Evolutionary conservation across 2,113 vertebrate genomes (phyloP), one percentile per base, ranked within the genome.

Genomic region (Pampusana beccarii): DNA sequence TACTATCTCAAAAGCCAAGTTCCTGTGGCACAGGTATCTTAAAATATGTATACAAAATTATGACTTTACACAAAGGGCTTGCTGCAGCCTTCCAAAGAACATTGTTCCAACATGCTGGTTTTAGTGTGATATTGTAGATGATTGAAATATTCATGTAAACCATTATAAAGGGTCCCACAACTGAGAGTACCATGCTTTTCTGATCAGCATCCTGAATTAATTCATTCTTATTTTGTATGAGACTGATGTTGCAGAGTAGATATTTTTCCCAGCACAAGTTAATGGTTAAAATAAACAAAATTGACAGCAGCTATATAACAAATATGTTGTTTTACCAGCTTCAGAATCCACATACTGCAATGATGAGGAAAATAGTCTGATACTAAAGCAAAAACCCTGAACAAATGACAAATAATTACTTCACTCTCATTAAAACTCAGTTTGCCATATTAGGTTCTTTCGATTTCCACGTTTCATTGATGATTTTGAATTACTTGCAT

Each of bases 91-190:
- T 97, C 95, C 71, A 94, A 75, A 85, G 86, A 57, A 75, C 86
- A 96, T 95, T 46, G 95, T 97, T 97, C 77, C 86, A 71, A 60
- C 77, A 80, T 36, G 23, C 57, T 86, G 23, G 66, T 97, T 97
- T 95, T 90, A 94, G 78, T 92, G 73, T 91, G 78, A 57, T 93
- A 89, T 94, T 97, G 97, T 88, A 95, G 60, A 62, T 94, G 78
- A 97, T 36, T 97, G 87, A 97, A 98, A 97, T 97, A 97, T 98
- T 96, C 88, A 96, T 88, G 73, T 91, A 91, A 83, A 46, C 70
- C 81, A 78, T 93, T 95, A 94, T n/a, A 93, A 97, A 93, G 29
- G 26, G 16, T 92, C 87, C 83, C 80, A 90, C 65, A 87, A 75
- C 20, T 94, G 73, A 73, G 70, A 90, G 42, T 44, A 70, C 56